Base-by-base conservation (phyloP, 2,797 vertebrate species). In the Trachops cirrhosus region DNA sequence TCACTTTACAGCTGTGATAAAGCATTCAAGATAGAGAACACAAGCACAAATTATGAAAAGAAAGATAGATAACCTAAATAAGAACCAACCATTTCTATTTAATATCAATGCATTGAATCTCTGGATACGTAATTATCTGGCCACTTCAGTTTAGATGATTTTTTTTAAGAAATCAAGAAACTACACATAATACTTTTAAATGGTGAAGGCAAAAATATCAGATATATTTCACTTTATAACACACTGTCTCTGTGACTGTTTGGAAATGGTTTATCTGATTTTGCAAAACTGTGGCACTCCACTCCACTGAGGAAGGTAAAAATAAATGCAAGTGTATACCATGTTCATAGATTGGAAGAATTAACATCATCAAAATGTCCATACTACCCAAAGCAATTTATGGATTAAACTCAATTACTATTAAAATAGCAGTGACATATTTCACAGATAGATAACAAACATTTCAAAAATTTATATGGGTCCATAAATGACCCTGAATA, bases 1-100 rank as follows among this genome's bases (percentile, higher is more conserved):
- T 15, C 48, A 48, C n/a, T 88, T 68, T 93, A 70, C 0, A 91
- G 32, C 50, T 62, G 39, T 41, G 34, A 89, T 75, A 73, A 95
- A 84, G 21, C 50, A 57, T 91, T 86, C 16, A 52, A 48, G 29
- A 75, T 83, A 77, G 73, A 90, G 59, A 87, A 96, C 80, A 16
- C 39, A 80, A 94, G 24, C 24, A 77, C 75, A 34, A 34, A 24
- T 80, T 79, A 80, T 87, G 67, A 64, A 80, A 77, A 79, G 78
- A 95, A 92, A 75, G 12, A 88, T 86, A 50, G 37, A 73, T 62
- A 91, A 84, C 6, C n/a, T 83, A 92, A 93, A 67, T 68, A 75
- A 94, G 94, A 79, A 7, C 6, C 3, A 26, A 15, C 11, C 68
- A 15, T 93, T 9, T 41, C 1, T 71, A 59, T 57, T 26, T 11